phyloP scores from a whole-genome alignment of 2,113 vertebrate genomes.

The Clarias batrachus region DNA sequence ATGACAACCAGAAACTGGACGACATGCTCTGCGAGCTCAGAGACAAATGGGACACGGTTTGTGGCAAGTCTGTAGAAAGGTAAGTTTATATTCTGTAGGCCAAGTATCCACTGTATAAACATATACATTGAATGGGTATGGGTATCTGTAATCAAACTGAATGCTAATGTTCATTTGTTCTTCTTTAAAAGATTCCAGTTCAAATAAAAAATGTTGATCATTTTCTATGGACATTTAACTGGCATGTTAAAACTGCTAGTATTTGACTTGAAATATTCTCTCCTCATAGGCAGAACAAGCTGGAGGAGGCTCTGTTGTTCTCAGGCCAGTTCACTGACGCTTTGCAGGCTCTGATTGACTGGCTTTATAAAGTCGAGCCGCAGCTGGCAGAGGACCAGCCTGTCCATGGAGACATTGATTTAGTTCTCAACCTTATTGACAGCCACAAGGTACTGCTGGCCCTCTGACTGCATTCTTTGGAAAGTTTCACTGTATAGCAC shows the following conservation, averaged over 20 bases:
- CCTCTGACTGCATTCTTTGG: not conserved
- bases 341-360: constrained; percentile 95
- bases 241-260: not conserved
- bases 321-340: constrained; percentile 97
- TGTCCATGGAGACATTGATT: constrained; percentile 94
- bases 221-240: not conserved
- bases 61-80: constrained; percentile 98
- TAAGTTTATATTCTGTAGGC: constrained; percentile 57
- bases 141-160: not conserved
- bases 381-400: constrained; percentile 96
- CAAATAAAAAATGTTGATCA: not conserved
- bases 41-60: constrained; percentile 98
- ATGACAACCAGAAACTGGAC: constrained; percentile 92
- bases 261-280: constrained; percentile 6
- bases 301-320: constrained; percentile 95
- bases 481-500: not conserved
- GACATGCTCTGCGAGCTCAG: constrained; percentile 95
- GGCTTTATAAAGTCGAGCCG: constrained; percentile 95
- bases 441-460: constrained; percentile 88
- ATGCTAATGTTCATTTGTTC: not conserved
- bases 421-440: constrained; percentile 95
- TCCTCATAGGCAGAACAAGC: constrained; percentile 87
- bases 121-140: not conserved
- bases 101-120: not conserved
- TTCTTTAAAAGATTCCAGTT: not conserved